Base-by-base conservation (phyloP, 2,888 invertebrate species). In the Melipona beecheii region DNA sequence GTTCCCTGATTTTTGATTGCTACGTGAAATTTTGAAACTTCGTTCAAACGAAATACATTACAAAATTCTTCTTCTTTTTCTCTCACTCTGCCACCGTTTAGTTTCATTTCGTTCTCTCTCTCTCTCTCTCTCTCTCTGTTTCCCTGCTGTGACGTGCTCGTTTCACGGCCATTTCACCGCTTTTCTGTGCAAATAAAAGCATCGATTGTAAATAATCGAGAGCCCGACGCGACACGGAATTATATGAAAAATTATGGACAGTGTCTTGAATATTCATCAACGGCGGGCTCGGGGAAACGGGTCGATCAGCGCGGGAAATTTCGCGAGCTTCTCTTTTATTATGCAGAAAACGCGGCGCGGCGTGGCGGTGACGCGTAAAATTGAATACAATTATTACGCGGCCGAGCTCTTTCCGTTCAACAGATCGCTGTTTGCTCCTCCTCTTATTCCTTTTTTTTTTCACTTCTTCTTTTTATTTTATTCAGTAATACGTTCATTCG, bases 191-290 rank as follows among this genome's bases (percentile, higher is more conserved):
- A 43, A 73, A 79, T 73, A 69, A 74, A 62, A 24, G 31, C 9
- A 65, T 50, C 36, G 68, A 79, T 62, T 50, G 79, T 79, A 81
- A 81, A 81, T 81, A 73, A 79, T 81, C 68, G 68, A 19, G 49
- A 31, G 56, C 5, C 17, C 9, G 36, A 62, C 60, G 62, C 17
- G 70, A 21, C 31, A n/a, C 43, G 72, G 56, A 69, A 79, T 81
- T 74, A 62, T 72, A 73, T 73, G 73, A 81, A 81, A 79, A 81
- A 79, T 81, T 73, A 81, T 79, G 60, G 62, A 73, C 64, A 27
- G 36, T 74, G 56, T 56, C 62, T 74, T 81, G 81, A 79, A 79
- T 81, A 81, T 81, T 81, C 80, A 81, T 81, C 72, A 13, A 4
- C 21, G 36, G 43, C 9, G 9, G 43, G 43, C 43, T 9, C 11